Conservation (phyloP, 2,888 invertebrate species). For the Lycocerus yunnanus region DNA sequence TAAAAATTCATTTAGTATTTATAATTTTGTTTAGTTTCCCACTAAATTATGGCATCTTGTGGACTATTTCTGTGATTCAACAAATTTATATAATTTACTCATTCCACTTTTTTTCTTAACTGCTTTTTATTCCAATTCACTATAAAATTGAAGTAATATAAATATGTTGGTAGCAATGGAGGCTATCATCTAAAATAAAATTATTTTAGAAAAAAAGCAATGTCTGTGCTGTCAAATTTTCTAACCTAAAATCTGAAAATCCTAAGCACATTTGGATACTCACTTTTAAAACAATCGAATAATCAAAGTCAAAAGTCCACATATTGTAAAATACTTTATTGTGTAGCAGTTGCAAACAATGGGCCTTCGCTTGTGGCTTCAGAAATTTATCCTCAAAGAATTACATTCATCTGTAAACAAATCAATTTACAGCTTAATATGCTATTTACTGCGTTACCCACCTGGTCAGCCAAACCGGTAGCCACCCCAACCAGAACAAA, state of each 20-base stretch:
- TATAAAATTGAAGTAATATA: constrained; percentile 51
- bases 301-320: constrained; percentile 54
- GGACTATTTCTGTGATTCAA: too few species aligned
- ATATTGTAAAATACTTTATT: constrained; percentile 52
- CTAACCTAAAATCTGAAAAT: too few species aligned
- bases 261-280: too few species aligned
- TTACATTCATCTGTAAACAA: background rate
- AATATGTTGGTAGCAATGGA: constrained; percentile 55
- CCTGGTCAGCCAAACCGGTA: background rate
- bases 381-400: background rate
- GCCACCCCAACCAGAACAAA: background rate
- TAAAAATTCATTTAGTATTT: too few species aligned
- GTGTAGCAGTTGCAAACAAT: constrained; percentile 46
- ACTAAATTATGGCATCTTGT: too few species aligned
- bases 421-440: background rate
- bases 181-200: constrained; percentile 48
- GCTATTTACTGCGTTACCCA: background rate
- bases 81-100: too few species aligned
- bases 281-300: constrained; percentile 54
- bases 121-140: background rate
- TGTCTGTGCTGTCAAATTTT: too few species aligned
- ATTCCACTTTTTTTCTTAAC: too few species aligned
- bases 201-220: too few species aligned
- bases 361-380: background rate
- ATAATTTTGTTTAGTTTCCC: too few species aligned